phyloP scores from a whole-genome alignment of 2,797 vertebrate genomes.

The Chelon auratus region DNA sequence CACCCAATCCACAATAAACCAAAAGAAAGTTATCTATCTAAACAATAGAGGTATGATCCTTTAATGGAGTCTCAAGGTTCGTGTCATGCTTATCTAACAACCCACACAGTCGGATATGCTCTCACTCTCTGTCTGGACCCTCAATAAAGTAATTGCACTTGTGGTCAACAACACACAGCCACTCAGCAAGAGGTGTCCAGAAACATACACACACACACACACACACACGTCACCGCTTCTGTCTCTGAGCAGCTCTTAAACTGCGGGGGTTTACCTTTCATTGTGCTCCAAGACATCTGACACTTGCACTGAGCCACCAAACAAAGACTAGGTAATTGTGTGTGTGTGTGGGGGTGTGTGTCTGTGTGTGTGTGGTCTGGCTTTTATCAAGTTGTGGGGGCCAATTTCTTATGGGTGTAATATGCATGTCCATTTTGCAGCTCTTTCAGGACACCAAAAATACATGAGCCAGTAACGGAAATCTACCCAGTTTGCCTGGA shows the following conservation, averaged over 20 bases:
- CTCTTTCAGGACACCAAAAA: too few relatives aligned
- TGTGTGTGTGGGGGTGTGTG: not conserved
- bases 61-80: slow-evolving; percentile 2
- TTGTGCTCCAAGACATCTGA: slow-evolving; percentile 48
- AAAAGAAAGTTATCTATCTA: not conserved
- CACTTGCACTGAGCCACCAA: slow-evolving; percentile 32
- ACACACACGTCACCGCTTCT: not conserved
- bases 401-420: too few relatives aligned
- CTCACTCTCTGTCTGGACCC: slow-evolving; percentile 23
- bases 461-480: too few relatives aligned
- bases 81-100: not conserved
- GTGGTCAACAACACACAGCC: slow-evolving; percentile 61
- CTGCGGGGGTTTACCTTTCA: slow-evolving; percentile 14
- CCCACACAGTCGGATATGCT: not conserved
- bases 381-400: too few relatives aligned
- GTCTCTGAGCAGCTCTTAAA: slow-evolving; percentile 23
- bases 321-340: slow-evolving; percentile 22
- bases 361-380: slow-evolving; percentile 13
- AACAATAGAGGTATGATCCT: not conserved
- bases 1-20: not conserved
- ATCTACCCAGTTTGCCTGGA: too few relatives aligned
- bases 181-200: slow-evolving; percentile 31
- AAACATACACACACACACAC: not conserved
- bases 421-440: too few relatives aligned
- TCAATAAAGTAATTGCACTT: slow-evolving; percentile 65